Base-by-base conservation (phyloP, 2,888 invertebrate species). In the Odontothrips loti region DNA sequence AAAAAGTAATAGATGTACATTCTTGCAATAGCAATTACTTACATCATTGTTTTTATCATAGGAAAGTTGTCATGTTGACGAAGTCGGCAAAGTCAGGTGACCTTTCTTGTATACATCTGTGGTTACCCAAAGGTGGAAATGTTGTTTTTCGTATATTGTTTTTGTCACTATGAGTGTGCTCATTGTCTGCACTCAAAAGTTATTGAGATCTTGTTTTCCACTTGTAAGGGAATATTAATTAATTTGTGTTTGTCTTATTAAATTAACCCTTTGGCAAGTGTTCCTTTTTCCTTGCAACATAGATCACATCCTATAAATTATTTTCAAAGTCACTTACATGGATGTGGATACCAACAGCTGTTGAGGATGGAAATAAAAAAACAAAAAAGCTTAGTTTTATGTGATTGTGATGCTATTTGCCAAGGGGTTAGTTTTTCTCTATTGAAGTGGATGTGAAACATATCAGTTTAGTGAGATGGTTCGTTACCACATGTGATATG, bases 381-480 rank as follows among this genome's bases (percentile, higher is more conserved):
- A 9, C 27, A 12, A 51, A 27, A 75, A 8, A 27, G 68, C 23
- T 10, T 27, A 75, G 12, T 23, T 23, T 75, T 27, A 75, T 58
- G 27, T 75, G 58, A 75, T 75, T 75, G 68, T 75, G 68, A 75
- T 75, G 68, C 23, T 75, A 75, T 23, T 58, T 23, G 68, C 27
- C 68, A 75, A 75, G 68, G 68, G 27, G 68, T 75, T 75, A 27
- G 68, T 8, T 75, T 75, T 75, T 23, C 23, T 27, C 23, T 12
- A 75, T 27, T 27, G 68, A 27, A 75, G 68, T 75, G 68, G 27
- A 75, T 10, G 68, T 27, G n/a, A 27, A 27, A 75, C 68, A 75
- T 75, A 75, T 75, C 68, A 75, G 68, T 75, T 75, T 75, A 75
- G 68, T 75, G 68, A 75, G 68, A 75, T 75, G 68, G 68, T 23